phyloP scores from a whole-genome alignment of 2,888 invertebrate genomes.

The Rhagonycha lutea region DNA sequence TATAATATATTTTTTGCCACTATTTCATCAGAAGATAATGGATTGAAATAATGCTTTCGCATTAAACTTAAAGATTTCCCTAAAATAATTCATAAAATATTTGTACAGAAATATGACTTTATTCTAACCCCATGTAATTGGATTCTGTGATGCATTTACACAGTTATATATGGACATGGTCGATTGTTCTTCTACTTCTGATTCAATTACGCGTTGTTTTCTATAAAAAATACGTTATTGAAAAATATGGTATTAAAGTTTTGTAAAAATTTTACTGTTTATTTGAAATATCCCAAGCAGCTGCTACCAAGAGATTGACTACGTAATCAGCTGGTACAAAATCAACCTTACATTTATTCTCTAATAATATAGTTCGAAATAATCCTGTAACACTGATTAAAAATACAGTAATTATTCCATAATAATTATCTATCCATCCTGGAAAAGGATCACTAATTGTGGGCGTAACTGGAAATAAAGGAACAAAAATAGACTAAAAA shows the following conservation, averaged over 20 bases:
- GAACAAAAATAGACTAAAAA: no score
- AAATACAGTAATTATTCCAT: constrained; percentile 61
- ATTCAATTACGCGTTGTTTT: background rate
- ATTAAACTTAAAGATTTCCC: background rate
- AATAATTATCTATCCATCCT: constrained; percentile 74
- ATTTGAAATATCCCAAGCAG: constrained; percentile 65
- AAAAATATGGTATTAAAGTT: background rate
- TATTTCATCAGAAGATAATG: background rate
- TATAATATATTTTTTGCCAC: background rate
- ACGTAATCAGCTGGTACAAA: constrained; percentile 77
- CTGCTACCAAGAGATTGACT: constrained; percentile 79
- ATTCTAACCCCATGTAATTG: constrained; percentile 35
- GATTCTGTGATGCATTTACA: constrained; percentile 28
- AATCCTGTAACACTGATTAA: constrained; percentile 63
- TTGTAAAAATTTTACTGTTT: background rate
- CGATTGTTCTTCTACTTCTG: background rate
- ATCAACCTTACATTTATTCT: constrained; percentile 61
- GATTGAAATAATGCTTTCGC: background rate
- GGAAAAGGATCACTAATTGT: constrained; percentile 52
- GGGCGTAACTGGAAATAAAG: constrained; percentile 40
- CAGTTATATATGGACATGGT: constrained; percentile 18
- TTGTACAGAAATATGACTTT: background rate
- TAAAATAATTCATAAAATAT: background rate
- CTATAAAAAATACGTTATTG: background rate
- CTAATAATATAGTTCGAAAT: constrained; percentile 62